Base-by-base conservation (phyloP, 2,113 vertebrate species). In the Varanus salvator region DNA sequence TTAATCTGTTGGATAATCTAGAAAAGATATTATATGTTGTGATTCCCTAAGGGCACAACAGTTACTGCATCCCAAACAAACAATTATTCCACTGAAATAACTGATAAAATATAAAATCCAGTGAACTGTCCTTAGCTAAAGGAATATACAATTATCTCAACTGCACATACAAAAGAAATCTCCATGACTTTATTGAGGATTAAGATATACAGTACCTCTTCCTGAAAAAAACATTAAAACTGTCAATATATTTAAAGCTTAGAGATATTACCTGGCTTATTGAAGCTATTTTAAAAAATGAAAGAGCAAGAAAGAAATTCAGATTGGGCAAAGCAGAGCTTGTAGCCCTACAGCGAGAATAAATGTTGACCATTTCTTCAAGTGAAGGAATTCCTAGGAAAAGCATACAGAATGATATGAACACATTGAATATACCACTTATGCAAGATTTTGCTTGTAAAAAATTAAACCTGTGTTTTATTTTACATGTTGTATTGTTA, bases 231-330 rank as follows among this genome's bases (percentile, higher is more conserved):
- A 27, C 15, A 3, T 44, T 71, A 69, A 88, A 38, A 14, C 25
- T 48, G 17, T 50, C 4, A 50, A 52, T 4, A 54, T 25, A 90
- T 90, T 88, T 91, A 38, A 64, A 25, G 68, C 60, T 54, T n/a
- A n/a, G 0, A 12, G 29, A 84, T 57, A 54, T 94, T 97, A 99
- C 98, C 98, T 99, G 98, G 29, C 96, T 68, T 94, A 99, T 99
- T 87, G 97, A 97, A 92, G 98, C 98, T 90, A 98, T 86, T 94
- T 99, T 99, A 96, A 99, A 99, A 89, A 93, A 95, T 0, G 98
- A 97, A 86, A 99, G 95, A n/a, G 98, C 98, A 90, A 98, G 90
- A 90, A 98, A 98, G 95, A 99, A 99, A 92, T 98, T 98, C 77
- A 98, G 93, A 82, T 97, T 94, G 27, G 97, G 91, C 86, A 98